phyloP scores from a whole-genome alignment of 2,113 vertebrate species.

The Xiphophorus maculatus region DNA sequence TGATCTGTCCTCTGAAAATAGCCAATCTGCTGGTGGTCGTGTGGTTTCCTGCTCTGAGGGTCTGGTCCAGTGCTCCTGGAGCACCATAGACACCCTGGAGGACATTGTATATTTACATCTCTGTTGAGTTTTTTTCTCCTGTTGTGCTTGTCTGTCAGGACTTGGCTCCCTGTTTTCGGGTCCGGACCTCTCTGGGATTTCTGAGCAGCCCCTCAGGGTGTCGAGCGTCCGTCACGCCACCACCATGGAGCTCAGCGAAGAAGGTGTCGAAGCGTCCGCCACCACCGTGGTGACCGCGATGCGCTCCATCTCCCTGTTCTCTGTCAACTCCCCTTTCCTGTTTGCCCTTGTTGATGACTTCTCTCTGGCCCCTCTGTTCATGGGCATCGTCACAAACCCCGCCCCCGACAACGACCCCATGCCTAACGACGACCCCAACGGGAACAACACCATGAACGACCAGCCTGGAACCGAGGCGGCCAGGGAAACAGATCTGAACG shows the following conservation, averaged over 20 bases:
- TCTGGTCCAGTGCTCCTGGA: not conserved
- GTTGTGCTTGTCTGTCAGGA: constrained; percentile 68
- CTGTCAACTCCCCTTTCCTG: constrained; percentile 86
- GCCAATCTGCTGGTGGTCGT: not conserved
- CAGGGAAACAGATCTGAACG: not conserved
- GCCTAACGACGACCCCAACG: constrained; percentile 39
- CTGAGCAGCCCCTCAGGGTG: constrained; percentile 79
- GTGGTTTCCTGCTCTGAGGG: not conserved
- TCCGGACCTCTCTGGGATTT: constrained; percentile 84
- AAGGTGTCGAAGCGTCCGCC: constrained; percentile 85
- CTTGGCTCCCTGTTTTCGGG: constrained; percentile 84
- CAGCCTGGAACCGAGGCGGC: constrained; percentile 6
- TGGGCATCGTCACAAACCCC: constrained; percentile 88
- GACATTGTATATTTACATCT: not conserved
- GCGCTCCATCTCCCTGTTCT: constrained; percentile 84
- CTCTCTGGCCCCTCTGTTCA: constrained; percentile 84
- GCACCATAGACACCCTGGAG: not conserved
- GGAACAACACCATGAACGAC: constrained; percentile 56
- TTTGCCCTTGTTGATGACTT: constrained; percentile 85
- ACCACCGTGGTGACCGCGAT: constrained; percentile 74
- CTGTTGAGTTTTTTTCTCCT: not conserved
- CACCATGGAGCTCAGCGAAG: constrained; percentile 86
- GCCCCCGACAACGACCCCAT: constrained; percentile 65
- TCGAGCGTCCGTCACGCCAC: constrained; percentile 86
- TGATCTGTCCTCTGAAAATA: not conserved